phyloP scores from a whole-genome alignment of 2,797 vertebrate genomes.

The Hydrophis major region DNA sequence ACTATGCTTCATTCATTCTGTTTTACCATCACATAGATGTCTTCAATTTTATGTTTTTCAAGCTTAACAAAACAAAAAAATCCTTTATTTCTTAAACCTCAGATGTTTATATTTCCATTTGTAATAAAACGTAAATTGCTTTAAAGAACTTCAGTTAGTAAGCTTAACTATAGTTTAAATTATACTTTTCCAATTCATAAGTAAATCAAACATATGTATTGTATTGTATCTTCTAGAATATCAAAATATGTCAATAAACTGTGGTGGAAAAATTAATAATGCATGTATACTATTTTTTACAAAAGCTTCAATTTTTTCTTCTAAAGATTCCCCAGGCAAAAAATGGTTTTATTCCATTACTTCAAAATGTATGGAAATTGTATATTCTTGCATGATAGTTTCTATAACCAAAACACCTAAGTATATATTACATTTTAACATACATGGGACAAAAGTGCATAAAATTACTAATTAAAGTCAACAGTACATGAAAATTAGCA shows the following conservation, averaged over 20 bases:
- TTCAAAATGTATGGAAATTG: neutral
- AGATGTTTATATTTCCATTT: neutral
- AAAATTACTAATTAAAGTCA: constrained; percentile 53
- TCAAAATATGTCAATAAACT: neutral
- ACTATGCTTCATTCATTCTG: neutral
- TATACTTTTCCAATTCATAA: neutral
- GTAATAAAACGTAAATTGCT: neutral
- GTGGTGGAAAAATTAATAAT: neutral
- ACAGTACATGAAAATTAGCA: constrained; percentile 53
- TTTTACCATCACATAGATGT: neutral
- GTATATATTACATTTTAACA: neutral
- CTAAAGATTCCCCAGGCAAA: neutral
- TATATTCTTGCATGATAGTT: neutral
- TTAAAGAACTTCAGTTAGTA: neutral
- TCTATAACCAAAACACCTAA: neutral
- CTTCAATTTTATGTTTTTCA: neutral
- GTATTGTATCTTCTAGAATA: neutral
- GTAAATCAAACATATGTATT: neutral
- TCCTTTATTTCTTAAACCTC: neutral
- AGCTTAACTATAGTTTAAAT: neutral
- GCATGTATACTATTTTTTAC: neutral
- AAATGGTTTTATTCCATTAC: neutral
- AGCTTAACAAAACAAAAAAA: neutral
- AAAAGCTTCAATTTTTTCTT: neutral
- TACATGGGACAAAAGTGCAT: neutral